Base-by-base conservation (phyloP, 1,140 invertebrate species). In the Sarcophaga peregrina region DNA sequence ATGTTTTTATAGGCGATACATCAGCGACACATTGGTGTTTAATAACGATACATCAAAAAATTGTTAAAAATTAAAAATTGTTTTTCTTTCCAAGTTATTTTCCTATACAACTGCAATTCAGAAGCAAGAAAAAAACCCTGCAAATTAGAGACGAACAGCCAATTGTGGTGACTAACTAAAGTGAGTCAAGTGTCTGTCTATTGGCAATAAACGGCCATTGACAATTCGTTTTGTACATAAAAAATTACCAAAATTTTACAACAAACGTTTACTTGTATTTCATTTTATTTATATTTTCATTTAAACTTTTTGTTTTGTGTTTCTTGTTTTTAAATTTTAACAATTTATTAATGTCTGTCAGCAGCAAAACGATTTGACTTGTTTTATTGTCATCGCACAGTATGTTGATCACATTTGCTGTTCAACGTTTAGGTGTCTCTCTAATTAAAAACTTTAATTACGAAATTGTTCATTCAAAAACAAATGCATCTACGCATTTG, bases 381-480 rank as follows among this genome's bases (percentile, higher is more conserved):
- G 1, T n/a, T 58, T 58, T 13, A 58, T 58, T 62, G 62, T 68
- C 62, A 20, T 2, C 17, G 6, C 1, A 20, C 62, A 48, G 75
- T 78, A 78, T 78, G 17, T 50, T 50, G 75, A 5, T 78, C 75
- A 52, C 75, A 78, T 78, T 78, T 52, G 8, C 10, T n/a, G 9
- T 13, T 52, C 3, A 78, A 47, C 47, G 9, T 13, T 52, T 8
- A 78, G 75, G 75, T 78, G 75, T 78, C 20, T 78, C 20, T 78
- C 75, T 78, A 50, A 78, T 78, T 78, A 78, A 78, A 78, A 78
- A 50, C 75, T 78, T 78, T 78, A 78, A 78, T 78, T 78, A 50
- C 75, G 17, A 78, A 78, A 78, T 78, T 78, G 75, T 78, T 68
- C n/a, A 68, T 20, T 68, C 62, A 25, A 8, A 6, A n/a, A 15